Conservation (phyloP, 2,113 vertebrate species). For the Drymodes brunneopygia region DNA sequence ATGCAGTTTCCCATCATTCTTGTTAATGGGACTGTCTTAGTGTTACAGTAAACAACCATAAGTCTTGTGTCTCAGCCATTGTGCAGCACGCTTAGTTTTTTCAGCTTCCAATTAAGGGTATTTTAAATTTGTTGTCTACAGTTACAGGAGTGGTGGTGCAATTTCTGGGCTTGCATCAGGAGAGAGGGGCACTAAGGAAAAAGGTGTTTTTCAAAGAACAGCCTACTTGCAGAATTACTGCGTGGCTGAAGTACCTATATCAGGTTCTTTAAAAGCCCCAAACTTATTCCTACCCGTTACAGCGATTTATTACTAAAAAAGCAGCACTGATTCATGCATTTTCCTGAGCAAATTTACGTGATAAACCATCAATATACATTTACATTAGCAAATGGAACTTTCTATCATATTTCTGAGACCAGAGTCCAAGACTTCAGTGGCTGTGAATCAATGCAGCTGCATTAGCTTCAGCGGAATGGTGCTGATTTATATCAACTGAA, state of each 20-base stretch:
- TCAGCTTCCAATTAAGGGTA: slow-evolving; percentile 75
- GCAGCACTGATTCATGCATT: slow-evolving; percentile 63
- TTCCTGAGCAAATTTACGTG: slow-evolving; percentile 68
- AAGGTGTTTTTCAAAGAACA: neutral
- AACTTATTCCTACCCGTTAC: slow-evolving; percentile 33
- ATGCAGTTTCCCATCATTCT: slow-evolving; percentile 81
- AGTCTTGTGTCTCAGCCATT: slow-evolving; percentile 74
- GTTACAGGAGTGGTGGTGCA: slow-evolving; percentile 44
- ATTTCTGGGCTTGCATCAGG: neutral
- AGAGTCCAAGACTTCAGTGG: neutral
- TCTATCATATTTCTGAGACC: slow-evolving; percentile 21
- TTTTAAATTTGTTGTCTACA: slow-evolving; percentile 72
- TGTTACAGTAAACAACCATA: slow-evolving; percentile 83
- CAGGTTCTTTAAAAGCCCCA: neutral
- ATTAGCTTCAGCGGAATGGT: neutral
- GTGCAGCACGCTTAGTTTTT: slow-evolving; percentile 68
- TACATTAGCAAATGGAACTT: slow-evolving; percentile 63
- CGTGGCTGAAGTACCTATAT: neutral
- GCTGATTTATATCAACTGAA: slow-evolving; percentile 28
- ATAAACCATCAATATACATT: slow-evolving; percentile 67
- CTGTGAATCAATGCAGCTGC: slow-evolving; percentile 31
- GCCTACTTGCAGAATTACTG: neutral
- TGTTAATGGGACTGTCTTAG: slow-evolving; percentile 83
- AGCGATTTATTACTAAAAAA: slow-evolving; percentile 63
- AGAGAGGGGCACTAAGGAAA: neutral